These are phyloP conservation scores for Mesoligia furuncula DNA, from an alignment of 2,888 invertebrate genomes.

Conservation along the genomic window DNA sequence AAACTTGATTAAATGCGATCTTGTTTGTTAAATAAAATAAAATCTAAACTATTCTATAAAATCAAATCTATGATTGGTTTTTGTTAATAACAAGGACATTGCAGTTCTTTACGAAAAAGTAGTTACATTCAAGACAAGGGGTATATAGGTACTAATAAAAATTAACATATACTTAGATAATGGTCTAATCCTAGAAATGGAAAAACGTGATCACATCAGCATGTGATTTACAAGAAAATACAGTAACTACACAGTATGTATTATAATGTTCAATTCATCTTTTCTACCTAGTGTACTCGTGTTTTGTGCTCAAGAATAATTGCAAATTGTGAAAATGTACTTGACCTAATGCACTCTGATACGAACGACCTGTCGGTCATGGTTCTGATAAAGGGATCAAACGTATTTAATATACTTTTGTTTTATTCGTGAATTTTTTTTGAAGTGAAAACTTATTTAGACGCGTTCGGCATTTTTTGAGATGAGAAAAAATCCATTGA, in stretches of 20 bases:
- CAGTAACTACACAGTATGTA: not conserved
- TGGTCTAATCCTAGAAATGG: not conserved
- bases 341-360: conserved; percentile 43
- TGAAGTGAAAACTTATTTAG: too few relatives aligned
- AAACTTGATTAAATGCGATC: not conserved
- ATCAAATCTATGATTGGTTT: not conserved
- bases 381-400: conserved; percentile 9
- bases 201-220: conserved; percentile 5
- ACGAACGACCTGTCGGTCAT: conserved; percentile 20
- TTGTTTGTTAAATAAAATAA: not conserved
- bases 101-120: not conserved
- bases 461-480: too few relatives aligned
- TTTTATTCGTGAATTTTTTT: not conserved
- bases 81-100: conserved; percentile 8
- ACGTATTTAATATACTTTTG: not conserved
- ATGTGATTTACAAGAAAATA: conserved; percentile 3
- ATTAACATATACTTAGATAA: too few relatives aligned
- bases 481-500: too few relatives aligned
- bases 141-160: not conserved
- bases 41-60: not conserved
- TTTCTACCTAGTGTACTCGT: not conserved
- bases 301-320: conserved; percentile 32
- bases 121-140: not conserved
- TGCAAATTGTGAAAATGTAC: conserved; percentile 33
- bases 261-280: conserved; percentile 8